Base-by-base conservation (phyloP, 2,888 invertebrate species). In the Drosophila tanythrix region DNA sequence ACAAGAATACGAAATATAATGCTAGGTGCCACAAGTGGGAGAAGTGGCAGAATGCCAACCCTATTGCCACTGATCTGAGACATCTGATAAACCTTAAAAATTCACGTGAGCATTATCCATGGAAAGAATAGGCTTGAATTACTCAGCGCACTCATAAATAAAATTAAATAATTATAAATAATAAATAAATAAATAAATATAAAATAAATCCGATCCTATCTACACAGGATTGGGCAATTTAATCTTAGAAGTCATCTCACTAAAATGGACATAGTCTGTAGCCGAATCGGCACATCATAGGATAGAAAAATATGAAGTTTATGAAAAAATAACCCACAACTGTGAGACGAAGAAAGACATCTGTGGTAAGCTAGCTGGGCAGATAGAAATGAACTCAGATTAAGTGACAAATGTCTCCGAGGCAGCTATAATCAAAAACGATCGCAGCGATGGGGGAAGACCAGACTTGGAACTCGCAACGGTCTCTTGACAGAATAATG, bases 1-100 rank as follows among this genome's bases (percentile, higher is more conserved):
- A 25, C 29, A 36, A 18, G 15, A 10, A 33, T 63, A 50, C 40
- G n/a, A 50, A 62, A 64, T 31, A 33, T 64, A 15, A 64, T 64
- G 2, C 3, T 15, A 13, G 11, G 1, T 11, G 21, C 11, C 43
- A 21, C 5, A 43, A 21, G 43, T 43, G 21, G 21, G 6, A 36
- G 7, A 46, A 21, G n/a, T n/a, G 43, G 43, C 11, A 43, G 21
- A 11, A 43, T 11, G 11, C 2, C 5, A 13, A 21, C 5, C 3
- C 6, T 13, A 43, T 13, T 43, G 0, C 43, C 21, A 21, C 21
- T 46, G 3, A 13, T 21, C 21, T 11, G 21, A 13, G 43, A 13
- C 43, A 13, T 6, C 21, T 6, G 6, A 21, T 21, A 3, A 21
- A 21, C 11, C 21, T 21, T 11, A 46, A 8, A 3, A 0, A 46